These are phyloP conservation scores for Trialeurodes vaporariorum DNA, from an alignment of 1,140 invertebrate species.

Conservation along the genomic window DNA sequence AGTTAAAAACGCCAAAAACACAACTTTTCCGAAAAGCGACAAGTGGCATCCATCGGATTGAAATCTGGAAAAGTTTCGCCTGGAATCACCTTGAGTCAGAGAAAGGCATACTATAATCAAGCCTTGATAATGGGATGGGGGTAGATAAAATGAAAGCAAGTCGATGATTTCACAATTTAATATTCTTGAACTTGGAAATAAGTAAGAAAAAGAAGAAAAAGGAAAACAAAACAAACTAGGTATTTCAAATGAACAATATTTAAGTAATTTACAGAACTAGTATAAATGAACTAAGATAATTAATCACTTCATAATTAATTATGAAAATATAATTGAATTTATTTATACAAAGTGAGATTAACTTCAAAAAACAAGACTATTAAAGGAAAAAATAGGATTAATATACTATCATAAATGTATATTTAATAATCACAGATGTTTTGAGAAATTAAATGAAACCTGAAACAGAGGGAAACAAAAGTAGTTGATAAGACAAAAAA, in stretches of 20 bases:
- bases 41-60: no score
- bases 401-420: background rate
- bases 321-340: conserved; percentile 1
- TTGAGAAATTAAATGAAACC: conserved; percentile 1
- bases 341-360: background rate
- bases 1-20: no score
- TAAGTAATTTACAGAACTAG: background rate
- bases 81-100: no score
- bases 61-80: no score
- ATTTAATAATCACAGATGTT: background rate
- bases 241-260: background rate
- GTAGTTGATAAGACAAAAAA: background rate
- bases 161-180: no score
- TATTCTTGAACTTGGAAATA: background rate
- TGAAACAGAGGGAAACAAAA: background rate
- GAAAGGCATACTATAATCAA: no score
- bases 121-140: no score
- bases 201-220: background rate
- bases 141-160: no score
- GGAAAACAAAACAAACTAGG: background rate
- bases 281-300: background rate
- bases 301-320: background rate
- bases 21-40: no score
- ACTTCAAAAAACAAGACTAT: background rate
- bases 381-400: background rate